These are phyloP conservation scores for Acipenser transmontanus DNA, from an alignment of 2,797 vertebrate species.

Conservation along the genomic window DNA sequence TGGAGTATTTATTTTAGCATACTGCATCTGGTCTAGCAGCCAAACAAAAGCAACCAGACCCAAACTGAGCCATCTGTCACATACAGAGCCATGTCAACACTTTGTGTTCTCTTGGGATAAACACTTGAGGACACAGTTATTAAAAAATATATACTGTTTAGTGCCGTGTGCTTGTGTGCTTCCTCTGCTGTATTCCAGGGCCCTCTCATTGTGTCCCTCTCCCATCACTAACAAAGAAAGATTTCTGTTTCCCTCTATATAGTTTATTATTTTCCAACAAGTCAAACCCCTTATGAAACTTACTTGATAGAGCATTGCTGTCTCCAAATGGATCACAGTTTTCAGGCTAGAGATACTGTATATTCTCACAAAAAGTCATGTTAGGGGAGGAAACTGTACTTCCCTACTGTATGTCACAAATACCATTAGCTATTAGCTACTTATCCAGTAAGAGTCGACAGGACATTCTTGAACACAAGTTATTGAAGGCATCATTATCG, in stretches of 20 bases:
- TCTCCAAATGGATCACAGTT: neutral
- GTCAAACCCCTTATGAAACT: neutral
- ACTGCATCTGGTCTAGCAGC: slow-evolving; percentile 5
- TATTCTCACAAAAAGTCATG: too few relatives aligned
- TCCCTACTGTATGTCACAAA: too few relatives aligned
- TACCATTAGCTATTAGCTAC: too few relatives aligned
- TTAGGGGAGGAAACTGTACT: too few relatives aligned
- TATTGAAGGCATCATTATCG: too few relatives aligned
- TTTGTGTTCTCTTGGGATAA: neutral
- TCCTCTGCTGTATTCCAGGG: neutral
- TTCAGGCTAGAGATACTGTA: neutral
- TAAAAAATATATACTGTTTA: slow-evolving; percentile 5
- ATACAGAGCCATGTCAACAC: neutral
- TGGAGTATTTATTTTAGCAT: neutral
- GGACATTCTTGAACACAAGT: too few relatives aligned
- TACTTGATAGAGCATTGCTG: neutral
- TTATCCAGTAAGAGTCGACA: too few relatives aligned
- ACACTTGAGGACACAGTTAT: slow-evolving; percentile 1
- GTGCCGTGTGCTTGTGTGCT: slow-evolving; percentile 7
- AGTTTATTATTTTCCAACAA: neutral
- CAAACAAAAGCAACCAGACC: neutral
- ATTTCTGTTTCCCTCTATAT: neutral
- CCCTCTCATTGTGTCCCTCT: neutral
- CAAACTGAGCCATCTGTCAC: slow-evolving; percentile 18
- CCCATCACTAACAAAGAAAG: too few relatives aligned